phyloP scores from a whole-genome alignment of 2,888 invertebrate species.

The Mythimna loreyi region DNA sequence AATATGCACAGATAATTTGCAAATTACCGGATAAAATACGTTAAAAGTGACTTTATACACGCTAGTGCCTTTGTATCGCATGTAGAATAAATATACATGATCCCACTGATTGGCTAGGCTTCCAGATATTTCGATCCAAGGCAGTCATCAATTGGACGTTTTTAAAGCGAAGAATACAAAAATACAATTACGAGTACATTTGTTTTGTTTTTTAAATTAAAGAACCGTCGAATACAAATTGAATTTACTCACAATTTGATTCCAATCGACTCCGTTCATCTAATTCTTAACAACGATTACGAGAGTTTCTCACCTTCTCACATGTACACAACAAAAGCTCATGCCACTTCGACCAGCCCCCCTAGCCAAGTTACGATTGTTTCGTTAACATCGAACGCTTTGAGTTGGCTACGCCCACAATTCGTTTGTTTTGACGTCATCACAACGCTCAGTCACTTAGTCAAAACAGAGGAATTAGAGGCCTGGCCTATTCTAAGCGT shows the following conservation, averaged over 20 bases:
- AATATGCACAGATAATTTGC: too few species aligned
- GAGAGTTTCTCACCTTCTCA: slow-evolving; percentile 3
- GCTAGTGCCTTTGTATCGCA: too few species aligned
- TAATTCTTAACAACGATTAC: slow-evolving; percentile 14
- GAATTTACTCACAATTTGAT: slow-evolving; percentile 31
- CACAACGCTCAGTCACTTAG: too few species aligned
- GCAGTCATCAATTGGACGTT: background rate
- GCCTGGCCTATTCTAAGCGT: too few species aligned
- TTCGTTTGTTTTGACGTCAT: too few species aligned
- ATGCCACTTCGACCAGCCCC: too few species aligned
- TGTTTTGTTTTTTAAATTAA: slow-evolving; percentile 2
- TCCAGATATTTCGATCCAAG: background rate
- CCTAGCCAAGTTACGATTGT: too few species aligned
- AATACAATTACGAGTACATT: background rate
- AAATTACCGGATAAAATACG: too few species aligned
- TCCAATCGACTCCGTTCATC: slow-evolving; percentile 24
- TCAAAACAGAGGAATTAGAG: too few species aligned
- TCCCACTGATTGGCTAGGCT: background rate
- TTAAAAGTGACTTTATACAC: too few species aligned
- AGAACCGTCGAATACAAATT: slow-evolving; percentile 8
- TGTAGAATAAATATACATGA: background rate
- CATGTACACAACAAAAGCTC: slow-evolving; percentile 28
- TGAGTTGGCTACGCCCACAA: too few species aligned
- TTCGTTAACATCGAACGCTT: too few species aligned
- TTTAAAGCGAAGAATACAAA: background rate